A percentile compares a stretch with the other conserved stretches of the same genome.
Conservation (phyloP, 2,113 vertebrate genomes). For the Rhynchopsitta pachyrhyncha region DNA sequence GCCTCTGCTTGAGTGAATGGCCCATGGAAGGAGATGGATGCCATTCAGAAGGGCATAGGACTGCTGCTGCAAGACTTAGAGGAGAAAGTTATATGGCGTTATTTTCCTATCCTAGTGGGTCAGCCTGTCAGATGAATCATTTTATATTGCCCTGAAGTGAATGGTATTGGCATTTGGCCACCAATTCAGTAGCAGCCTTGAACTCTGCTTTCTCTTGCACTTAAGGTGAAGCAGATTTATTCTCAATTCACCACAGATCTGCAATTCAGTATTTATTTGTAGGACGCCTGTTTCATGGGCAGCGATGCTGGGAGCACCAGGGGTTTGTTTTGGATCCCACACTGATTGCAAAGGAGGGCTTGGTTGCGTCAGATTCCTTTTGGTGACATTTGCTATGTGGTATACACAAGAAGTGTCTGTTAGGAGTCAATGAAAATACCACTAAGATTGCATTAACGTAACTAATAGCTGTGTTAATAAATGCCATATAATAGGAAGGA, state of each 20-base stretch:
- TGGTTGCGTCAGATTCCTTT: constrained; percentile 29
- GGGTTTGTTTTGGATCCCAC: constrained; percentile 55
- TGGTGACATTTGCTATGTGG: constrained; percentile 12
- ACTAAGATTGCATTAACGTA: constrained; percentile 59
- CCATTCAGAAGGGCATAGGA: neutral
- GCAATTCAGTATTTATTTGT: constrained; percentile 57
- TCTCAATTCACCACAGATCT: constrained; percentile 8
- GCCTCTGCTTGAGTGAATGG: neutral
- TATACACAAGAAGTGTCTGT: constrained; percentile 57
- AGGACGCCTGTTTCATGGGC: constrained; percentile 16
- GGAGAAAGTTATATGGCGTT: neutral
- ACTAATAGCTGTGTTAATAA: constrained; percentile 68
- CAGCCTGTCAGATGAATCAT: constrained; percentile 28
- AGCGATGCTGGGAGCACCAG: neutral
- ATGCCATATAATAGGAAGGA: constrained; percentile 31
- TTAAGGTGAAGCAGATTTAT: constrained; percentile 54
- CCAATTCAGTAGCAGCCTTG: constrained; percentile 50
- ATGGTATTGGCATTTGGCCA: constrained; percentile 27
- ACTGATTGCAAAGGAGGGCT: neutral
- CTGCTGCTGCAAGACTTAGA: neutral
- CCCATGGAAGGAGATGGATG: neutral
- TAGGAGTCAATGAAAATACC: constrained; percentile 52
- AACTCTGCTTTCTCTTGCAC: constrained; percentile 50
- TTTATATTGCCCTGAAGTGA: constrained; percentile 17
- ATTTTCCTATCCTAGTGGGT: neutral